These are phyloP conservation scores for Ecliptopera silaceata DNA, from an alignment of 2,888 invertebrate species.

Conservation along the genomic window DNA sequence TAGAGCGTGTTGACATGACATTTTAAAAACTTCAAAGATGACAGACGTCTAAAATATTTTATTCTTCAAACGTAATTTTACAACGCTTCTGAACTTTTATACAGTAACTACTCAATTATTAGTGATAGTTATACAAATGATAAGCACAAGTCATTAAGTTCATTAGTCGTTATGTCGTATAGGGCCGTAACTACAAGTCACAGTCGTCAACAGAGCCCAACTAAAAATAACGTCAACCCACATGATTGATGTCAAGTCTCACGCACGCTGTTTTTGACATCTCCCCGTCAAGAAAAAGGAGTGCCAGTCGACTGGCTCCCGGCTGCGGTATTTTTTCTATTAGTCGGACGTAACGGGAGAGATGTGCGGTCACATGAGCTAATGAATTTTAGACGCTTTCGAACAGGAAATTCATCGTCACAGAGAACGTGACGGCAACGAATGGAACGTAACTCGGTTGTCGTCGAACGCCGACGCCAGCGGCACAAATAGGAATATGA, in stretches of 20 bases:
- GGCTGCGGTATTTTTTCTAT: conserved; percentile 55
- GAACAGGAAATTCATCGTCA: conserved; percentile 61
- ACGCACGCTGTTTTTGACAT: conserved; percentile 74
- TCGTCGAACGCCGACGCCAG: conserved; percentile 38
- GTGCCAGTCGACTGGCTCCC: conserved; percentile 61
- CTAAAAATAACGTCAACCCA: conserved; percentile 68
- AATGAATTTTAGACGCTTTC: conserved; percentile 58
- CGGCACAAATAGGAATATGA: conserved; percentile 46
- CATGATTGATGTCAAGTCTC: conserved; percentile 76
- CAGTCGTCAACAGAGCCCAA: conserved; percentile 53
- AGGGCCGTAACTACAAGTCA: conserved; percentile 47
- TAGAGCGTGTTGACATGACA: conserved; percentile 19
- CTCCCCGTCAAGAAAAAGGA: conserved; percentile 67
- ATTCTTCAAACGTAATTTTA: background rate
- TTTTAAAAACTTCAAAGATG: conserved; percentile 18
- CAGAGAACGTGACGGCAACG: conserved; percentile 41
- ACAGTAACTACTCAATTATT: background rate
- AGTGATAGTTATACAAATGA: conserved; percentile 1
- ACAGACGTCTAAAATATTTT: background rate
- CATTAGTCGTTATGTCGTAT: conserved; percentile 36
- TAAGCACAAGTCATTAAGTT: conserved; percentile 33
- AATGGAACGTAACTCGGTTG: conserved; percentile 43
- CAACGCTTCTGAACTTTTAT: background rate
- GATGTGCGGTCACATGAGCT: conserved; percentile 56
- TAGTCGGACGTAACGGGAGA: conserved; percentile 58